Percentiles rank a stretch among this genome's conserved stretches.
Evolutionary conservation across 1,140 invertebrate species (phyloP).

Genomic region (Papilio xuthus): DNA sequence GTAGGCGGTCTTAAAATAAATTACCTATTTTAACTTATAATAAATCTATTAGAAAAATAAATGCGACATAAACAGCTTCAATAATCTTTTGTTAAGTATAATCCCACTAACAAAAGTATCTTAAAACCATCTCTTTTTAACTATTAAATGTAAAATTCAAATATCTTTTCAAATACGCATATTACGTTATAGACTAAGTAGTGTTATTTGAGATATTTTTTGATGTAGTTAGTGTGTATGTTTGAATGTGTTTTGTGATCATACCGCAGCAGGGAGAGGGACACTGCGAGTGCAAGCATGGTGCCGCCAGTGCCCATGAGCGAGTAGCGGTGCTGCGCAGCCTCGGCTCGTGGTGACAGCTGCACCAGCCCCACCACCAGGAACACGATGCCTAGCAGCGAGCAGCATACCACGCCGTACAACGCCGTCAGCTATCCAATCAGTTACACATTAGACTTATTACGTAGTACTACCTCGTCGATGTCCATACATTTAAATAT

Average conservation of each 20-base stretch:
- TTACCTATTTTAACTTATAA: background rate
- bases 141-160: too few species aligned
- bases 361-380: constrained; percentile 91
- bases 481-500: too few species aligned
- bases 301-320: constrained; percentile 85
- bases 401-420: constrained; percentile 88
- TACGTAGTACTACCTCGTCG: too few species aligned
- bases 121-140: too few species aligned
- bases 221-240: background rate
- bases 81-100: too few species aligned
- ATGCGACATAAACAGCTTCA: too few species aligned
- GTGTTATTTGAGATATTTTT: too few species aligned
- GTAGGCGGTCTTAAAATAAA: background rate
- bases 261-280: constrained; percentile 79
- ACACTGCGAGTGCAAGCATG: constrained; percentile 82
- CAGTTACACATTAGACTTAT: background rate
- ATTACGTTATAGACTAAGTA: too few species aligned
- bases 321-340: constrained; percentile 87
- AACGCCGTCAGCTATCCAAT: constrained; percentile 85
- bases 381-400: constrained; percentile 88
- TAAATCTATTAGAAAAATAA: background rate
- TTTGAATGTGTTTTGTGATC: background rate
- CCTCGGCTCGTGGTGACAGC: constrained; percentile 89
- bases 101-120: too few species aligned
- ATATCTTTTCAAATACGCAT: too few species aligned